Evolutionary conservation across 2,888 invertebrate genomes (phyloP).

Genomic region (Bhutanitis thaidina): DNA sequence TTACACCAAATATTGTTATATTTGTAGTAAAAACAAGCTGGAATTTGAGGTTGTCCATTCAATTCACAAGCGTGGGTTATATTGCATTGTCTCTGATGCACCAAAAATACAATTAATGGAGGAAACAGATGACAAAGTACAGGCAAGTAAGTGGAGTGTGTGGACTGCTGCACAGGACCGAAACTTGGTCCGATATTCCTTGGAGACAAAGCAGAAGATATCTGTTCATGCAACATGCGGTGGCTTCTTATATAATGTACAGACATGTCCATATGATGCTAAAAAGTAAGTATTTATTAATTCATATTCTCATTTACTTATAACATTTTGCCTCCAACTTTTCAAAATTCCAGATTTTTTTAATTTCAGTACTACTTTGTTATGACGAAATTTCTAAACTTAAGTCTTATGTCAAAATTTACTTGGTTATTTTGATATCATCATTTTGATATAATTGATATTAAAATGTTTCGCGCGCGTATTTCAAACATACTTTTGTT

Average conservation of each 20-base stretch:
- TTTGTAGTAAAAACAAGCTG: conserved; percentile 53
- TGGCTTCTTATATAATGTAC: conserved; percentile 82
- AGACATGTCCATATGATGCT: conserved; percentile 85
- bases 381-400: no score
- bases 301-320: background rate
- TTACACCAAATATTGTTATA: background rate
- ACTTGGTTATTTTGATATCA: no score
- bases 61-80: conserved; percentile 81
- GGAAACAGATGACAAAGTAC: background rate
- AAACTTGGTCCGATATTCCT: conserved; percentile 69
- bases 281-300: conserved; percentile 67
- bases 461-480: no score
- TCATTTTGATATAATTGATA: no score
- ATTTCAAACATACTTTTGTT: no score
- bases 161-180: conserved; percentile 84
- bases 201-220: conserved; percentile 49
- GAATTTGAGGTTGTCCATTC: conserved; percentile 55
- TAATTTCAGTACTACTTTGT: no score
- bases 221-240: conserved; percentile 79
- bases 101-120: conserved; percentile 40
- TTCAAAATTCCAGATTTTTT: no score
- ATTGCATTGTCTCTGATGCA: conserved; percentile 77
- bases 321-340: no score
- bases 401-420: no score
- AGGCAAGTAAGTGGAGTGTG: conserved; percentile 44